Conservation (phyloP, 2,113 vertebrate genomes). For the Brienomyrus longianalis region DNA sequence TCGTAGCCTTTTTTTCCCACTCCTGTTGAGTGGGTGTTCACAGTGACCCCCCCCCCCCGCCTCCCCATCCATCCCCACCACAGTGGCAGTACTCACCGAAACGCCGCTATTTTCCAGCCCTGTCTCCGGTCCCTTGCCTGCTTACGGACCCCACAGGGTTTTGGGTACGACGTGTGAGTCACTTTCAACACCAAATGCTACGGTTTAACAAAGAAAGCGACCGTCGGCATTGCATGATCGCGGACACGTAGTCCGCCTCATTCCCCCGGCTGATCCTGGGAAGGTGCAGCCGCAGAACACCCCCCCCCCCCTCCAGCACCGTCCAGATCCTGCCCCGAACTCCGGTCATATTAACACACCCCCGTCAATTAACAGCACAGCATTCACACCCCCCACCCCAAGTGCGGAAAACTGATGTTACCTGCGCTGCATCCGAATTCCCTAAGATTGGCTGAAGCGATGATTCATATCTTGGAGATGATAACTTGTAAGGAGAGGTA, state of each 20-base stretch:
- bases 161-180: neutral
- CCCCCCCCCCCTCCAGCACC: neutral
- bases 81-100: neutral
- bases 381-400: neutral
- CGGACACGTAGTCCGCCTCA: neutral
- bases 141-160: neutral
- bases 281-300: neutral
- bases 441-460: neutral
- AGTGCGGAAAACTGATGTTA: neutral
- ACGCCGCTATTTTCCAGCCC: neutral
- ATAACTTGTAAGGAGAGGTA: neutral
- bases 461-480: neutral
- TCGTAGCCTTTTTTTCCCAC: neutral
- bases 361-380: neutral
- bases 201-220: neutral
- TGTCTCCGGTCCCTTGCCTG: neutral
- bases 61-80: neutral
- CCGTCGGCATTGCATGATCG: neutral
- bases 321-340: neutral
- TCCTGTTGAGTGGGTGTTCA: neutral
- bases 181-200: neutral
- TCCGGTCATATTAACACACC: neutral
- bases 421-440: constrained; percentile 7
- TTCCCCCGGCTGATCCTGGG: neutral
- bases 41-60: neutral